Percentiles rank a stretch among this genome's conserved stretches.
Conservation (phyloP, 1,140 invertebrate genomes). For the Pachyrhynchus sulphureomaculatus region DNA sequence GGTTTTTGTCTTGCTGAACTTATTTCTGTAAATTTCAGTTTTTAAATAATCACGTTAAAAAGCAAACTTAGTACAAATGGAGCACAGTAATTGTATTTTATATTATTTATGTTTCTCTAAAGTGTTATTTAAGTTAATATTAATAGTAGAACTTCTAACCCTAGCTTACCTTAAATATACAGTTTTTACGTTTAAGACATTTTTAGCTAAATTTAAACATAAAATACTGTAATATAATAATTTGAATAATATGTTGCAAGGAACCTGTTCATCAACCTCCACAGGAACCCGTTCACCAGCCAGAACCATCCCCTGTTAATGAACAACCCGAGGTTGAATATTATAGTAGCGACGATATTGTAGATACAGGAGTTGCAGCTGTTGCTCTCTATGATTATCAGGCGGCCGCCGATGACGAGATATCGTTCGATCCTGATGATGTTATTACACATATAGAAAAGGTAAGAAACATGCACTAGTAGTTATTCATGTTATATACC, state of each 20-base stretch:
- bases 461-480: slow-evolving; percentile 55
- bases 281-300: neutral
- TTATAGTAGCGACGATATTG: slow-evolving; percentile 52
- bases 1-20: too few relatives aligned
- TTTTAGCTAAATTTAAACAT: too few relatives aligned
- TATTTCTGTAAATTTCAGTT: too few relatives aligned
- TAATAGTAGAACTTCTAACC: too few relatives aligned
- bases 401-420: slow-evolving; percentile 91
- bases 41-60: too few relatives aligned
- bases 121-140: too few relatives aligned
- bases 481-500: neutral
- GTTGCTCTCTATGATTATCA: slow-evolving; percentile 91
- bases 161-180: too few relatives aligned
- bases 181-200: too few relatives aligned
- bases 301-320: neutral
- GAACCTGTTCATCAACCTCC: neutral
- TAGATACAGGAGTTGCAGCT: slow-evolving; percentile 67
- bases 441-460: slow-evolving; percentile 91
- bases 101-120: too few relatives aligned
- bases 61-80: too few relatives aligned
- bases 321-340: slow-evolving; percentile 54
- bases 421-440: slow-evolving; percentile 94
- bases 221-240: neutral
- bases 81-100: too few relatives aligned
- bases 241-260: neutral